Conservation (phyloP, 1,140 invertebrate genomes). For the Antheraea mylitta region DNA sequence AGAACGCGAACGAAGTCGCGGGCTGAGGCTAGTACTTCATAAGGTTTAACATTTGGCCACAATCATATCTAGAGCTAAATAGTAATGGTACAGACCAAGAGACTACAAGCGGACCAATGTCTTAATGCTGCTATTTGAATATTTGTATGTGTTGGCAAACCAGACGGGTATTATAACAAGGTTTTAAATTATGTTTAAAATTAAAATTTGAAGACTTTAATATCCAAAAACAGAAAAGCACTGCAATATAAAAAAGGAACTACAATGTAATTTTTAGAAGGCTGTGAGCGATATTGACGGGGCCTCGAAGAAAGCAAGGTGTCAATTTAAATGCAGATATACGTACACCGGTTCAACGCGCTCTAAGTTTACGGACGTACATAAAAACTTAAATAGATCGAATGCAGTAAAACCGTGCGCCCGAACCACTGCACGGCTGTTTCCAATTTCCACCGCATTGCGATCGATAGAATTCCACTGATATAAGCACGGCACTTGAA, state of each 20-base stretch:
- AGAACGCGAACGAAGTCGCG: no score
- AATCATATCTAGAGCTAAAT: no score
- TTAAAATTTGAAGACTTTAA: no score
- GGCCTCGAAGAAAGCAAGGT: constrained; percentile 12
- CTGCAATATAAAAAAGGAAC: neutral
- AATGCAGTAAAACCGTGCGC: constrained; percentile 56
- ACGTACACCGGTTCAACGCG: constrained; percentile 33
- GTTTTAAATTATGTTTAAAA: no score
- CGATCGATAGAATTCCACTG: constrained; percentile 56
- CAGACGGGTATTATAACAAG: no score
- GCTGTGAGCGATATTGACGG: neutral
- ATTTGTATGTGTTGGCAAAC: no score
- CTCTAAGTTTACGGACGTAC: constrained; percentile 45
- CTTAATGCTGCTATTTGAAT: no score
- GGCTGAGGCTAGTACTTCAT: no score
- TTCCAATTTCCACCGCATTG: constrained; percentile 60
- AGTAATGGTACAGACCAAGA: no score
- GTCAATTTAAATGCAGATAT: constrained; percentile 30
- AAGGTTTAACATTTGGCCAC: no score
- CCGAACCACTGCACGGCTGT: constrained; percentile 38
- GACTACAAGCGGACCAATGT: no score
- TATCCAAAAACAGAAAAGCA: neutral
- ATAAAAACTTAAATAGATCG: constrained; percentile 67
- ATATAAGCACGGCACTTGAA: constrained; percentile 29
- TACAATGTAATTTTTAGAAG: neutral